These are phyloP conservation scores for Proctacanthus coquilletti DNA, from an alignment of 1,140 invertebrate genomes.

Conservation along the genomic window DNA sequence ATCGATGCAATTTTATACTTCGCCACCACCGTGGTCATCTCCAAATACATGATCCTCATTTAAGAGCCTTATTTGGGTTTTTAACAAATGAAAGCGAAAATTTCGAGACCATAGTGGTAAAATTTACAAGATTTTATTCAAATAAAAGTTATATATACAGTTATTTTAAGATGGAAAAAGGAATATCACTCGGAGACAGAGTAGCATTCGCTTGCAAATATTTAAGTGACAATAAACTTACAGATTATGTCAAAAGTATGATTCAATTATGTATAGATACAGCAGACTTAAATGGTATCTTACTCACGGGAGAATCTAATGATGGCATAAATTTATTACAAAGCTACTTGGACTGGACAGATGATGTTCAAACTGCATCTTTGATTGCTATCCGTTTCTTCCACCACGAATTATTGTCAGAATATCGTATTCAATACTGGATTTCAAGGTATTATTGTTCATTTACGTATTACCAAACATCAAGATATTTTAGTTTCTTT, in stretches of 20 bases:
- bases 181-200: conserved; percentile 71
- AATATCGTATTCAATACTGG: conserved; percentile 52
- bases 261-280: conserved; percentile 51
- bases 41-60: conserved; percentile 72
- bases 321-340: conserved; percentile 71
- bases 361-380: conserved; percentile 84
- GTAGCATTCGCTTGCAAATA: conserved; percentile 89
- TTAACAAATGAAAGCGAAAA: conserved; percentile 65
- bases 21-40: conserved; percentile 59
- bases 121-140: conserved; percentile 12
- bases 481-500: too few species aligned
- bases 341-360: conserved; percentile 74
- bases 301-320: conserved; percentile 62
- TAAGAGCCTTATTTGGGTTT: conserved; percentile 84
- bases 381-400: conserved; percentile 61
- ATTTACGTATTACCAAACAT: too few species aligned
- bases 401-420: conserved; percentile 44
- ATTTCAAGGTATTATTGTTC: conserved; percentile 57
- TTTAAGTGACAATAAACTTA: conserved; percentile 63
- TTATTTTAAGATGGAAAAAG: conserved; percentile 51
- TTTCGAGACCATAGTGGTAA: conserved; percentile 67
- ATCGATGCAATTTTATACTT: conserved; percentile 64
- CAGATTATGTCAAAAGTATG: conserved; percentile 60
- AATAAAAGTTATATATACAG: conserved; percentile 8
- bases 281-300: conserved; percentile 70